Evolutionary conservation across 2,888 invertebrate genomes (phyloP), one percentile per base, ranked within the genome.

Genomic region (Lucinisca nassula): DNA sequence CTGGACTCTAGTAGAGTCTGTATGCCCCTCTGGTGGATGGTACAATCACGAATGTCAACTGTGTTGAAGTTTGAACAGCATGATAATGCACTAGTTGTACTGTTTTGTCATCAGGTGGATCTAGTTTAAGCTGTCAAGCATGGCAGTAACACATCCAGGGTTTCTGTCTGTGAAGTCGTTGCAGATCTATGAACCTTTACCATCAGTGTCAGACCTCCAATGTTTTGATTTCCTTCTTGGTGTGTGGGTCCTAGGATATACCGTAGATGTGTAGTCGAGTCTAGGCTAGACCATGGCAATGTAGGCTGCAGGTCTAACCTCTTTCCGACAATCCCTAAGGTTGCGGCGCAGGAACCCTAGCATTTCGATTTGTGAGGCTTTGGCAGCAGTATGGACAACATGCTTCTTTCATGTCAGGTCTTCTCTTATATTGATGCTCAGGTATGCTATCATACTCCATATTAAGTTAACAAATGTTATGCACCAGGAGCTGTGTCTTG

Each of bases 1-100:
- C 37, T 27, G 51, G 55, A 10, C 17, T n/a, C 55, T 55, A 72
- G 37, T 70, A 72, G 49, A 79, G 30, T 40, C 70, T 67, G n/a
- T 79, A 40, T 27, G 38, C 38, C 30, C 79, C 79, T 79, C 79
- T 67, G 21, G 72, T 70, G 24, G 17, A 67, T 35, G 67, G 32
- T 67, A 4, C 32, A 67, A 12, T 67, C 17, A 21, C 67, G 35
- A 35, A 67, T 67, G 35, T 67, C 35, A 0, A 21, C 35, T 17
- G 17, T 67, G 32, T 17, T 67, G 32, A 4, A 67, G 32, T 21
- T 67, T 35, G 67, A 35, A 67, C 21, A 67, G 67, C 67, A 67
- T 67, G 35, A 67, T 67, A 21, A 35, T 4, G 67, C 17, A 21
- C 35, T 67, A 35, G 35, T 67, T 32, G 35, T 35, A 67, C 35